A percentile compares a stretch with the other conserved stretches of the same genome.
phyloP scores from a whole-genome alignment of 2,888 invertebrate species.

The Coelopa pilipes region DNA sequence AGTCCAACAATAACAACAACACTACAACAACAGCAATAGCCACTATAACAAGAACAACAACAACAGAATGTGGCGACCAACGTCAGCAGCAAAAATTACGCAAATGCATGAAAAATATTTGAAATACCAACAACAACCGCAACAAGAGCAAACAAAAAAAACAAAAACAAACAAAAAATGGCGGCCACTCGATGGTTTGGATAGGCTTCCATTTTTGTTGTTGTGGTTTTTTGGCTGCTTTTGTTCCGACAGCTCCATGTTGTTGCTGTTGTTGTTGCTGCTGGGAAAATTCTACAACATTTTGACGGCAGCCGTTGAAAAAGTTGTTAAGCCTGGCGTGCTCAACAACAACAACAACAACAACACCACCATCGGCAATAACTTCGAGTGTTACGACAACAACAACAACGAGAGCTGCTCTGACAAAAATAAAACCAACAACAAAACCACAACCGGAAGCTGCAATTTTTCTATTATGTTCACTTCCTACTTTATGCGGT shows the following conservation, averaged over 20 bases:
- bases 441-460: conserved; percentile 5
- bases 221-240: neutral
- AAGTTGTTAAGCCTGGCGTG: neutral
- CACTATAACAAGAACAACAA: neutral
- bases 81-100: conserved; percentile 24
- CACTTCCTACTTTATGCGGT: conserved; percentile 2
- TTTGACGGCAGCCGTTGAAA: neutral
- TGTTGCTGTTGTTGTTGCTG: conserved; percentile 6
- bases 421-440: neutral
- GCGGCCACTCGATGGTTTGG: no score
- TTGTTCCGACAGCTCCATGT: neutral
- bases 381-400: no score
- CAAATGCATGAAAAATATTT: conserved; percentile 23
- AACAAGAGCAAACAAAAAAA: neutral
- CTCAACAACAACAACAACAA: neutral
- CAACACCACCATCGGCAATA: no score
- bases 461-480: conserved; percentile 17
- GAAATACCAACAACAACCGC: conserved; percentile 1
- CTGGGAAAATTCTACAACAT: neutral
- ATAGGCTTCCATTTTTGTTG: neutral
- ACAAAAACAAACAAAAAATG: no score
- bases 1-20: neutral
- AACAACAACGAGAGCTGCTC: neutral
- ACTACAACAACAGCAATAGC: neutral
- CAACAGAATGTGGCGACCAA: conserved; percentile 18